These are phyloP conservation scores for Hyperoplus lanceolatus DNA, from an alignment of 2,797 vertebrate species.

Conservation along the genomic window DNA sequence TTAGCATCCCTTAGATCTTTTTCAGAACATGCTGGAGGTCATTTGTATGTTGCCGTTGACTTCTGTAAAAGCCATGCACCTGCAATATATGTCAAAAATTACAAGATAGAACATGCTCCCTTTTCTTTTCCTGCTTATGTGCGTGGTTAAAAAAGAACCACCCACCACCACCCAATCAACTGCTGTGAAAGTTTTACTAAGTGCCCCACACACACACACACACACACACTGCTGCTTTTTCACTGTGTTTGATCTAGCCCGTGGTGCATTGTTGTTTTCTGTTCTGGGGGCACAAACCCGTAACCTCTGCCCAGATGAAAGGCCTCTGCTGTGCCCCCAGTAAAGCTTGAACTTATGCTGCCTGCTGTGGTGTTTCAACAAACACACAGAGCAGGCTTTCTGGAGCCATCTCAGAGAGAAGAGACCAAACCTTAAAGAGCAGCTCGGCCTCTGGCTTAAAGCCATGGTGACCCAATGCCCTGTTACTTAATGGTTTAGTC, in stretches of 20 bases:
- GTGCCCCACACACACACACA: constrained; percentile 49
- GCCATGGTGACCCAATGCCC: constrained; percentile 42
- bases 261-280: constrained; percentile 69
- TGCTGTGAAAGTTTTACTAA: constrained; percentile 65
- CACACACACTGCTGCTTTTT: constrained; percentile 31
- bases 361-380: constrained; percentile 73
- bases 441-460: constrained; percentile 34
- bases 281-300: constrained; percentile 68
- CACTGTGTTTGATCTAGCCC: constrained; percentile 72
- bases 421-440: constrained; percentile 54
- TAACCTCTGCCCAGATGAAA: constrained; percentile 81
- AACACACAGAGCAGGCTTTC: constrained; percentile 68
- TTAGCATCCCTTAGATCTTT: constrained; percentile 24
- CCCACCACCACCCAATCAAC: constrained; percentile 53
- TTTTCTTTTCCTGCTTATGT: constrained; percentile 31
- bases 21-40: constrained; percentile 7
- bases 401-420: constrained; percentile 68
- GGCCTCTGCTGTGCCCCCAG: constrained; percentile 69
- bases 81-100: constrained; percentile 46
- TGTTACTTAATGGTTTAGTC: constrained; percentile 44
- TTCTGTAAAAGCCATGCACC: neutral
- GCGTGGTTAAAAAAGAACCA: constrained; percentile 50
- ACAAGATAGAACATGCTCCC: constrained; percentile 21
- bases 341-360: constrained; percentile 72
- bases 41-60: neutral